Conservation (phyloP, 2,797 vertebrate genomes). For the Sebastes taczanowskii region DNA sequence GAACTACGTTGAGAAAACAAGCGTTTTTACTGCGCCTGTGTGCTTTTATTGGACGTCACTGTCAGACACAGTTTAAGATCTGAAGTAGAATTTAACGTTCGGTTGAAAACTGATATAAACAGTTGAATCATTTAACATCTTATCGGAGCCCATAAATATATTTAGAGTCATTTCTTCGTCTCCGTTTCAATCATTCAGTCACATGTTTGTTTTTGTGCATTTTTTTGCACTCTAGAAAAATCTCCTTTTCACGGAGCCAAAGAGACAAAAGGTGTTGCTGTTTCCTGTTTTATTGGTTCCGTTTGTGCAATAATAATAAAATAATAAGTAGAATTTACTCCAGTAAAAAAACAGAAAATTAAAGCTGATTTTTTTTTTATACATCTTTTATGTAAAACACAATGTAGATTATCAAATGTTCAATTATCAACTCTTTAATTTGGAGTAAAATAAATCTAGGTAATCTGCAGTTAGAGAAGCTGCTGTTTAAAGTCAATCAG, state of each 20-base stretch:
- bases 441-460: neutral
- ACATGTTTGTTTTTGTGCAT: too few relatives aligned
- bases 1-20: too few relatives aligned
- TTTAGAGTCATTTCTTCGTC: too few relatives aligned
- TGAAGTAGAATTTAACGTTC: too few relatives aligned
- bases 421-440: neutral
- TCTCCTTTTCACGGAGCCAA: neutral
- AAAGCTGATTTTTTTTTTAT: too few relatives aligned
- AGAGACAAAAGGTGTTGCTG: slow-evolving; percentile 17
- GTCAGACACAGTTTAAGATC: too few relatives aligned
- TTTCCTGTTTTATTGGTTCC: neutral
- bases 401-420: neutral
- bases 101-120: too few relatives aligned
- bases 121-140: neutral
- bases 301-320: neutral
- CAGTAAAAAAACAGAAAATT: neutral
- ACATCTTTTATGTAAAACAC: neutral
- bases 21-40: too few relatives aligned
- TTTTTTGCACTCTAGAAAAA: neutral
- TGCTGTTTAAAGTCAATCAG: slow-evolving; percentile 8
- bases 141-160: neutral
- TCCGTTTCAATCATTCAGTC: neutral
- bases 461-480: too few relatives aligned
- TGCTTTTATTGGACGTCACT: too few relatives aligned
- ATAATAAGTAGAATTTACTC: neutral